A percentile compares a stretch with the other conserved stretches of the same genome.
phyloP scores from a whole-genome alignment of 2,888 invertebrate genomes.

The Scaeva pyrastri region DNA sequence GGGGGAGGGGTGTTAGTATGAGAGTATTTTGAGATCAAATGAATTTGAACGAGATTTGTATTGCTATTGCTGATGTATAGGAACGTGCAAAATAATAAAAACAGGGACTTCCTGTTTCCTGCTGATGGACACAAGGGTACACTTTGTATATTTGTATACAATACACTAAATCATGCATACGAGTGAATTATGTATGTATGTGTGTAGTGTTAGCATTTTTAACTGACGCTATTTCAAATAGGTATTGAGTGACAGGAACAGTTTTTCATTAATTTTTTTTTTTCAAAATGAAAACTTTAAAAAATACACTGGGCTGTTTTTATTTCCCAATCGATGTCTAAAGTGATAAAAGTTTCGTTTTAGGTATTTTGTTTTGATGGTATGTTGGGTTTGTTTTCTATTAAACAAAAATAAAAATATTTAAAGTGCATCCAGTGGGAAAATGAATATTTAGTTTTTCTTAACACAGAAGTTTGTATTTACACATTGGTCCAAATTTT shows the following conservation, averaged over 20 bases:
- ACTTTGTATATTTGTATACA: not conserved
- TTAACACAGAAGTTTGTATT: too few species aligned
- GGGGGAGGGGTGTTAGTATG: not conserved
- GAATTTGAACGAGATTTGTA: not conserved
- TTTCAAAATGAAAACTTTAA: not conserved
- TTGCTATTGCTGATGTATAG: not conserved
- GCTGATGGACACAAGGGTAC: not conserved
- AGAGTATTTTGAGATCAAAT: not conserved
- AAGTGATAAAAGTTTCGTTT: too few species aligned
- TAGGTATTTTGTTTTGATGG: too few species aligned
- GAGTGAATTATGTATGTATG: too few species aligned
- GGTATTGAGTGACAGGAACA: not conserved
- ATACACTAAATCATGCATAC: too few species aligned
- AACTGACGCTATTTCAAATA: slow-evolving; percentile 7
- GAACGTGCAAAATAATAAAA: not conserved
- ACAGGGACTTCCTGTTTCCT: slow-evolving; percentile 24
- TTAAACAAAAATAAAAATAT: too few species aligned
- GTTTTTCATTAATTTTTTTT: not conserved
- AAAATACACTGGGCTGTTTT: too few species aligned
- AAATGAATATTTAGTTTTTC: too few species aligned
- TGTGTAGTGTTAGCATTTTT: not conserved
- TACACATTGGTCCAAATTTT: too few species aligned
- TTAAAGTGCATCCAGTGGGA: too few species aligned
- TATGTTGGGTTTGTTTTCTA: too few species aligned
- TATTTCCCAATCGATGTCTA: too few species aligned